A percentile compares a stretch with the other conserved stretches of the same genome.
Evolutionary conservation across 2,113 vertebrate genomes (phyloP).

Genomic region (Otis tarda): DNA sequence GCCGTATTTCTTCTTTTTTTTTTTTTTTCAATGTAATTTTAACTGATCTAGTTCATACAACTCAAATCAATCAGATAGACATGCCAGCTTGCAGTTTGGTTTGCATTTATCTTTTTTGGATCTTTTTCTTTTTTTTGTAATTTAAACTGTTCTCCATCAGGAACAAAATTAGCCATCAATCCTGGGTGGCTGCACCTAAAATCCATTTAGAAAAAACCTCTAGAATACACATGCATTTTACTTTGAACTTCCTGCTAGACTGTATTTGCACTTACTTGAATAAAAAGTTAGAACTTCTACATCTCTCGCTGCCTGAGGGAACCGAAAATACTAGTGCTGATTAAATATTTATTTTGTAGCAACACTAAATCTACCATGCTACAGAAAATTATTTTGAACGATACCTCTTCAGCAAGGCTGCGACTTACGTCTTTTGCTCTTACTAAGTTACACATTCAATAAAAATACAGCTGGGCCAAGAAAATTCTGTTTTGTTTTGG

Average conservation of each 20-base stretch:
- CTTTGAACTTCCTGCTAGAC: not conserved
- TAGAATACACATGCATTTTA: not conserved
- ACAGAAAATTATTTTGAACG: conserved; percentile 15
- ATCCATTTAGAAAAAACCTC: not conserved
- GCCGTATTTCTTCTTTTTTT: not conserved
- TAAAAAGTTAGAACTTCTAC: conserved; percentile 1
- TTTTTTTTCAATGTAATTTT: not conserved
- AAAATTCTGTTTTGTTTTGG: conserved; percentile 48
- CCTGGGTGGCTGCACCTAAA: not conserved
- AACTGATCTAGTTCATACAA: not conserved
- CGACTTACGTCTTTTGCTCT: not conserved
- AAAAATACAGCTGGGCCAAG: conserved; percentile 28
- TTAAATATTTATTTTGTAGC: conserved; percentile 49
- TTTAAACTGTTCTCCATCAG: not conserved
- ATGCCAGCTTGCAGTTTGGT: not conserved
- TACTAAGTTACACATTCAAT: conserved; percentile 3
- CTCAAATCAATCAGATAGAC: not conserved
- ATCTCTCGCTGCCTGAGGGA: not conserved
- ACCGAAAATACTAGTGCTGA: not conserved
- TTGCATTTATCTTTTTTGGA: not conserved
- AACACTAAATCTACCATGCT: conserved; percentile 1
- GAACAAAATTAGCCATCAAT: not conserved
- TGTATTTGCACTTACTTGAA: conserved; percentile 15
- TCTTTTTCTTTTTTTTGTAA: not conserved
- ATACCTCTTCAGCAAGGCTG: conserved; percentile 3